Evolutionary conservation across 2,888 invertebrate genomes (phyloP).

Genomic region (Drosophila prostipennis): DNA sequence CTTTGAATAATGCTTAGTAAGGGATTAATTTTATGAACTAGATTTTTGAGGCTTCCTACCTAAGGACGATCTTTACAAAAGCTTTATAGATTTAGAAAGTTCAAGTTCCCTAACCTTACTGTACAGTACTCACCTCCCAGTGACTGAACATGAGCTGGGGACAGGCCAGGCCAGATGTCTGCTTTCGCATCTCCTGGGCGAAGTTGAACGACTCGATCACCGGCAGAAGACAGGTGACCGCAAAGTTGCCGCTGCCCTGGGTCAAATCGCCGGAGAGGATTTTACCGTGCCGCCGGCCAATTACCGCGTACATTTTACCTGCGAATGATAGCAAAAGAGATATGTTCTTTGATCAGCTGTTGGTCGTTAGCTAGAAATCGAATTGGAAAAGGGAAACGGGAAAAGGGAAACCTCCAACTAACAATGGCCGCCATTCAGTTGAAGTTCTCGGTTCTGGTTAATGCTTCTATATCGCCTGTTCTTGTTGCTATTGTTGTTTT

Average conservation of each 20-base stretch:
- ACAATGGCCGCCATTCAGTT: conserved; percentile 41
- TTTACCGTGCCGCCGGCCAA: conserved; percentile 94
- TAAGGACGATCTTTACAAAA: background rate
- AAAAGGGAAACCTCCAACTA: conserved; percentile 24
- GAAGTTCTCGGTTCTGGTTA: conserved; percentile 35
- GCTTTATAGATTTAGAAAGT: background rate
- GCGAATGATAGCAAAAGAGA: conserved; percentile 73
- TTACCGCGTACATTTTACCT: conserved; percentile 96
- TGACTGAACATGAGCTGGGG: conserved; percentile 98
- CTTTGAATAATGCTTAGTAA: too few species aligned
- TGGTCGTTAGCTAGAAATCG: conserved; percentile 37
- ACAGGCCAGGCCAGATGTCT: conserved; percentile 97
- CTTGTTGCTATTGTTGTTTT: background rate
- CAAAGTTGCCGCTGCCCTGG: conserved; percentile 95
- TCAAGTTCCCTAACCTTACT: background rate
- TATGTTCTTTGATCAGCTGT: conserved; percentile 39
- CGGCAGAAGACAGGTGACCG: conserved; percentile 94
- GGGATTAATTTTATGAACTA: background rate
- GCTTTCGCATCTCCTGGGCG: conserved; percentile 96
- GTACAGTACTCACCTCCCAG: conserved; percentile 92
- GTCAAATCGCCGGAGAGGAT: conserved; percentile 95
- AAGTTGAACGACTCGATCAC: conserved; percentile 99
- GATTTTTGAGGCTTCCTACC: background rate
- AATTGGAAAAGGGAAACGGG: conserved; percentile 28
- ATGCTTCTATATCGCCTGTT: conserved; percentile 23